phyloP scores from a whole-genome alignment of 1,140 invertebrate species.

The Hycleus cichorii region DNA sequence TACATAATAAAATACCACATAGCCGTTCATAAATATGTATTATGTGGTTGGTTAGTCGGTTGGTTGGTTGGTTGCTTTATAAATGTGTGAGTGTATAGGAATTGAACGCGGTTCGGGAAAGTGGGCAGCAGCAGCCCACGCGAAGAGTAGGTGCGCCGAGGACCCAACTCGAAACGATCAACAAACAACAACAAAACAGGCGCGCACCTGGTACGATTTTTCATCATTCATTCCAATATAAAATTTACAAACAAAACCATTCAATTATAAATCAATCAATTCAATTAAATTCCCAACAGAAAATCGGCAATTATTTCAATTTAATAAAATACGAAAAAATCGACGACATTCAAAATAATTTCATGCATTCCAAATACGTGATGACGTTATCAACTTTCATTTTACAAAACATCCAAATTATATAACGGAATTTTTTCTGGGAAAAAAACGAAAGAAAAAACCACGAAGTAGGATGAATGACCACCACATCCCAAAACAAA shows the following conservation, averaged over 20 bases:
- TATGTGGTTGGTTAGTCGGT: too few relatives aligned
- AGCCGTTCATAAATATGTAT: conserved; percentile 34
- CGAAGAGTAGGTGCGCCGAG: conserved; percentile 29
- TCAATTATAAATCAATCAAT: neutral
- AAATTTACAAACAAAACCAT: neutral
- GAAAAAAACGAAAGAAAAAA: too few relatives aligned
- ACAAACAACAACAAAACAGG: neutral
- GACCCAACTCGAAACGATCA: conserved; percentile 13
- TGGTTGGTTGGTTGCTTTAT: too few relatives aligned
- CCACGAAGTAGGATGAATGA: too few relatives aligned
- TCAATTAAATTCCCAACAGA: too few relatives aligned
- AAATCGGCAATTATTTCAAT: neutral
- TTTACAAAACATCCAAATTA: too few relatives aligned
- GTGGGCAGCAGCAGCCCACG: conserved; percentile 29
- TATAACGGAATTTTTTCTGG: too few relatives aligned
- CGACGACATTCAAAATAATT: too few relatives aligned
- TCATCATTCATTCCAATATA: neutral
- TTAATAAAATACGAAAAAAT: neutral
- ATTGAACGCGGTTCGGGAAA: conserved; percentile 27
- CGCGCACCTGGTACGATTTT: conserved; percentile 26
- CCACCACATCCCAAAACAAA: too few relatives aligned
- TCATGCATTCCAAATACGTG: too few relatives aligned
- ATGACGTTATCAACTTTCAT: too few relatives aligned
- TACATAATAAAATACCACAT: conserved; percentile 4
- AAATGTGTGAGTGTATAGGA: neutral